A percentile compares a stretch with the other conserved stretches of the same genome.
Conservation (phyloP, 1,140 invertebrate genomes). For the Chelonus insularis region DNA sequence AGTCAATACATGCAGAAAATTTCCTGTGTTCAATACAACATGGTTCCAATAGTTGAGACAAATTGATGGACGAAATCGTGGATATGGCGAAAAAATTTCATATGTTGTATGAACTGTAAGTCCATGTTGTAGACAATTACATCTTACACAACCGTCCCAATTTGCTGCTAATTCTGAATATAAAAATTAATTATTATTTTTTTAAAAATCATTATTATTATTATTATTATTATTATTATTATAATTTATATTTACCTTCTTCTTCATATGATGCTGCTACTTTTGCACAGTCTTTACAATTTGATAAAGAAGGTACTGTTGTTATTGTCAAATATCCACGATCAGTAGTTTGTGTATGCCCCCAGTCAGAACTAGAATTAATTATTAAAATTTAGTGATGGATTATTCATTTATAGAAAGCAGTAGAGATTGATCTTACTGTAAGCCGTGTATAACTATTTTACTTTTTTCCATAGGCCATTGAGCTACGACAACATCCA, state of each 20-base stretch:
- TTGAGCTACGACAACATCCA: slow-evolving; percentile 70
- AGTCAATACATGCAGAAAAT: slow-evolving; percentile 69
- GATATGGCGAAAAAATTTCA: slow-evolving; percentile 70
- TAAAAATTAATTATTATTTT: slow-evolving; percentile 22
- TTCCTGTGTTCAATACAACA: slow-evolving; percentile 73
- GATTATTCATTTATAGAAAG: too few relatives aligned
- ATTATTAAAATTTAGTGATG: too few relatives aligned
- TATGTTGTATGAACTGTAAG: slow-evolving; percentile 72
- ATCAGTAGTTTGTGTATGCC: slow-evolving; percentile 53
- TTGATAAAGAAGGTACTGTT: slow-evolving; percentile 64
- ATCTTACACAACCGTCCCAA: slow-evolving; percentile 63
- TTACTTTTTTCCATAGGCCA: slow-evolving; percentile 70
- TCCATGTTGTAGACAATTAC: slow-evolving; percentile 69
- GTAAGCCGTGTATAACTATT: slow-evolving; percentile 69
- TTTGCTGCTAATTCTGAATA: slow-evolving; percentile 62
- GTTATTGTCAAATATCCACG: slow-evolving; percentile 64
- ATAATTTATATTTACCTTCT: slow-evolving; percentile 55
- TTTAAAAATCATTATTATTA: background rate
- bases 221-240: too few relatives aligned
- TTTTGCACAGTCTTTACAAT: slow-evolving; percentile 65
- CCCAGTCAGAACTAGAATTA: slow-evolving; percentile 44
- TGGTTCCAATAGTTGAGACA: slow-evolving; percentile 68
- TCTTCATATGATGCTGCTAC: slow-evolving; percentile 65
- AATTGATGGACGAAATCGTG: slow-evolving; percentile 65
- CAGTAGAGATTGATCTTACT: too few relatives aligned